phyloP scores from a whole-genome alignment of 2,797 vertebrate species.

The Acanthornis magna region DNA sequence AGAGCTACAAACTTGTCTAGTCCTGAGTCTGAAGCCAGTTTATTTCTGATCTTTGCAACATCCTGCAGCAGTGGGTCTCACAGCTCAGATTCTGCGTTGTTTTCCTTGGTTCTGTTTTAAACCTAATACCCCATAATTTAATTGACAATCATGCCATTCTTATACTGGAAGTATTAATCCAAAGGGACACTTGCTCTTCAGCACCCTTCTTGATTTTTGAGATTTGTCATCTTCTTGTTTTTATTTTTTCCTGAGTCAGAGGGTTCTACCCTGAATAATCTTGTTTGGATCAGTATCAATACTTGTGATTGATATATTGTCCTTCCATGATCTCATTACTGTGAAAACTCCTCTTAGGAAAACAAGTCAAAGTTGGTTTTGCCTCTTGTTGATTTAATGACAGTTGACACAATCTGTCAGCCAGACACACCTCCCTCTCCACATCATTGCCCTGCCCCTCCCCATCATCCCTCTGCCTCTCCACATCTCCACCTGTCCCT shows the following conservation, averaged over 20 bases:
- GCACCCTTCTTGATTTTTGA: not conserved
- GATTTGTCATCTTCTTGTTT: not conserved
- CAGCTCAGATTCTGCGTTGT: not conserved
- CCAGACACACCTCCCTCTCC: not conserved
- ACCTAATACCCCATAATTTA: not conserved
- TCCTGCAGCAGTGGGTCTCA: not conserved
- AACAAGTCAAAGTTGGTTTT: not conserved
- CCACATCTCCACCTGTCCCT: not conserved
- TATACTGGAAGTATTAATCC: not conserved
- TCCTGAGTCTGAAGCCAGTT: not conserved
- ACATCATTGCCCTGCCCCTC: not conserved
- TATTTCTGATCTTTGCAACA: not conserved
- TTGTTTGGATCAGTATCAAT: not conserved
- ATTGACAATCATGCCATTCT: not conserved
- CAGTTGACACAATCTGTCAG: not conserved
- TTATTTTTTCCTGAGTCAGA: not conserved
- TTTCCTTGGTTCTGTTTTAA: not conserved
- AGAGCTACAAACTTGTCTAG: not conserved
- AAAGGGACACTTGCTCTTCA: not conserved
- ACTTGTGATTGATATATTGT: not conserved
- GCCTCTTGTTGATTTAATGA: not conserved
- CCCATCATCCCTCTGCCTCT: not conserved
- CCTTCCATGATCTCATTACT: not conserved
- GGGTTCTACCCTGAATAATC: not conserved
- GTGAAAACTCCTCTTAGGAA: not conserved